Percentiles rank a stretch among this genome's conserved stretches.
Conservation (phyloP, 2,113 vertebrate genomes). For the Peucedramus taeniatus region DNA sequence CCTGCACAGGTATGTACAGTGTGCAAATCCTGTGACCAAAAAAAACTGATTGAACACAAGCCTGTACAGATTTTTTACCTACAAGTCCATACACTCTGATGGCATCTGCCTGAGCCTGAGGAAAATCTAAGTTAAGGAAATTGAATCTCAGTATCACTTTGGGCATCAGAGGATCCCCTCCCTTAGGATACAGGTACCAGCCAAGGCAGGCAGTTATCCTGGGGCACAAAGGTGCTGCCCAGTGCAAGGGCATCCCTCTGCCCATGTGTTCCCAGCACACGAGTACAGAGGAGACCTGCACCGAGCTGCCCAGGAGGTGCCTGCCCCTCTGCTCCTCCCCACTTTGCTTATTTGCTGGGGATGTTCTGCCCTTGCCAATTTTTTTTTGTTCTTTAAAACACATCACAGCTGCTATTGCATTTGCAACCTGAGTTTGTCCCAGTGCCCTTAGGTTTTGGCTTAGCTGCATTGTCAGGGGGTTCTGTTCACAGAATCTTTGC, state of each 20-base stretch:
- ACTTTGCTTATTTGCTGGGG: neutral
- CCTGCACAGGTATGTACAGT: neutral
- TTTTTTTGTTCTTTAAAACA: neutral
- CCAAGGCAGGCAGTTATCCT: neutral
- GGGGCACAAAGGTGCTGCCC: neutral
- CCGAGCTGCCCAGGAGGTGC: rapidly evolving
- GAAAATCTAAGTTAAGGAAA: neutral
- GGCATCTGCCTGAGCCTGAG: neutral
- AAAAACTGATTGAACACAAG: neutral
- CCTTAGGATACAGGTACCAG: neutral
- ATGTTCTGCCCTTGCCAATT: neutral
- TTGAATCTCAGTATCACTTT: neutral
- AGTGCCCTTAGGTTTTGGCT: rapidly evolving
- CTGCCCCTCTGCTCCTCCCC: neutral
- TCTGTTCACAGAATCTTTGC: neutral
- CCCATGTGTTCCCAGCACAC: rapidly evolving
- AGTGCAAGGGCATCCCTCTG: neutral
- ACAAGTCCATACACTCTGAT: neutral
- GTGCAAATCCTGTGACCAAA: neutral
- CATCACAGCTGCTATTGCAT: rapidly evolving
- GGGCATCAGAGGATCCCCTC: neutral
- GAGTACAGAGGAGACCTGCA: neutral
- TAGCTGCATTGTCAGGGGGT: neutral
- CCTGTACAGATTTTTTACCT: neutral
- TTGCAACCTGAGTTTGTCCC: neutral